Conservation (phyloP, 2,113 vertebrate species). For the Podarcis muralis region DNA sequence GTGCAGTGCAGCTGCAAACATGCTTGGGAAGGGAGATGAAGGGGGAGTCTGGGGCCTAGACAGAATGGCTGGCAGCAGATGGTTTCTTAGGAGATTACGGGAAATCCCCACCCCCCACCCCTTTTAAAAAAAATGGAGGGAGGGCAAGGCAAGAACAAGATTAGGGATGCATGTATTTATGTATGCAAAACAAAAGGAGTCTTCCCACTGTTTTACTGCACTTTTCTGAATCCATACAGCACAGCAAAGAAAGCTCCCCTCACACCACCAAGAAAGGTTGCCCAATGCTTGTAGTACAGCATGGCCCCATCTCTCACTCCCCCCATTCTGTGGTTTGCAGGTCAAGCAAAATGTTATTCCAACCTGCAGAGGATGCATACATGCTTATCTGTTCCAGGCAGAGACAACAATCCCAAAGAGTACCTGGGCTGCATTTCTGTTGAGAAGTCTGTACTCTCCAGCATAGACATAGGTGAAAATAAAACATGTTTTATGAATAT, state of each 20-base stretch:
- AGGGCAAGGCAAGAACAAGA: background rate
- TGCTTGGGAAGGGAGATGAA: background rate
- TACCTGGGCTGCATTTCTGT: constrained; percentile 56
- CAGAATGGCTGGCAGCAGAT: background rate
- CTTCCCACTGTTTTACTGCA: background rate
- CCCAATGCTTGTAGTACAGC: background rate
- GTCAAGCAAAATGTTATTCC: constrained; percentile 6
- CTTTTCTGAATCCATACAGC: background rate
- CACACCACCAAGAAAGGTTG: constrained; percentile 13
- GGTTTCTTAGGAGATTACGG: background rate
- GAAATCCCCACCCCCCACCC: background rate
- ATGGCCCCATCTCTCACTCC: constrained; percentile 37
- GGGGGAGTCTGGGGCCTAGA: background rate
- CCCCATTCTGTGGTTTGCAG: constrained; percentile 29
- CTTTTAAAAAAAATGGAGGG: no score
- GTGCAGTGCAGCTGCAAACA: background rate
- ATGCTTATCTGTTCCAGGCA: constrained; percentile 44
- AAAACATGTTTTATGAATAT: constrained; percentile 24
- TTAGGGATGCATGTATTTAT: background rate
- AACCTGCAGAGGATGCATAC: constrained; percentile 9
- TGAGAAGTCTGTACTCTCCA: constrained; percentile 60
- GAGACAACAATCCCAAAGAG: constrained; percentile 44
- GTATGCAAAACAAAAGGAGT: background rate
- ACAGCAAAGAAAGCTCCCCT: background rate
- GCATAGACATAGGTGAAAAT: constrained; percentile 13